Evolutionary conservation across 2,113 vertebrate species (phyloP).

Genomic region (Rhynchopsitta pachyrhyncha): DNA sequence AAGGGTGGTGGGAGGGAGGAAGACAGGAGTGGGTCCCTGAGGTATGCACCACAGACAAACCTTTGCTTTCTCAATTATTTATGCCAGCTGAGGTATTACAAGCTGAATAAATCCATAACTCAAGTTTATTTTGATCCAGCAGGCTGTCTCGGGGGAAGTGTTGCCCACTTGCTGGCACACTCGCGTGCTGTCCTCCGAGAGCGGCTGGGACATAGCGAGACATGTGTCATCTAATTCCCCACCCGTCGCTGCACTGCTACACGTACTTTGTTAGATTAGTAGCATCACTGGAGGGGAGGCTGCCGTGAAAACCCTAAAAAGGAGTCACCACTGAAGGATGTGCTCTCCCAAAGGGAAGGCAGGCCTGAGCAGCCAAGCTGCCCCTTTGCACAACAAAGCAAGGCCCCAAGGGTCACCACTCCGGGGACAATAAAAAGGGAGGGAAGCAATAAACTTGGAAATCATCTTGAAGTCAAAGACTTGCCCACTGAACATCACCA

Average conservation of each 20-base stretch:
- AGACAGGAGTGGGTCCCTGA: slow-evolving; percentile 75
- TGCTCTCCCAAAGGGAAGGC: neutral
- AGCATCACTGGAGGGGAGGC: neutral
- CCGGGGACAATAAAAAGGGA: rapidly evolving
- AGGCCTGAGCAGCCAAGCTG: neutral
- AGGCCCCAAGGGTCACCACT: neutral
- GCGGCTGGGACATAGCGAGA: slow-evolving; percentile 63
- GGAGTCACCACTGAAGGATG: neutral
- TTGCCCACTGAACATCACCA: neutral
- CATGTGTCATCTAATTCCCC: slow-evolving; percentile 74
- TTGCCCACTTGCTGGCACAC: slow-evolving; percentile 74
- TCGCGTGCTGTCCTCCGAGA: slow-evolving; percentile 50
- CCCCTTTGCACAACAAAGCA: neutral
- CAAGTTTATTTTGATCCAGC: slow-evolving; percentile 79
- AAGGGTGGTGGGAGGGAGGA: slow-evolving; percentile 74
- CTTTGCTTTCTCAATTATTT: slow-evolving; percentile 87
- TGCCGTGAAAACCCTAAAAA: neutral
- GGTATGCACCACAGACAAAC: slow-evolving; percentile 78
- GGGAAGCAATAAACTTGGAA: neutral
- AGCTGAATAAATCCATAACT: slow-evolving; percentile 87
- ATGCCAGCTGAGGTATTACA: slow-evolving; percentile 86
- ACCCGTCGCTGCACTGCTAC: neutral
- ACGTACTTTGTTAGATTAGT: neutral
- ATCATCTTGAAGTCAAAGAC: neutral
- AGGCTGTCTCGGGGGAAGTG: slow-evolving; percentile 61